phyloP scores from a whole-genome alignment of 2,113 vertebrate genomes.

The Telmatochromis brichardi region DNA sequence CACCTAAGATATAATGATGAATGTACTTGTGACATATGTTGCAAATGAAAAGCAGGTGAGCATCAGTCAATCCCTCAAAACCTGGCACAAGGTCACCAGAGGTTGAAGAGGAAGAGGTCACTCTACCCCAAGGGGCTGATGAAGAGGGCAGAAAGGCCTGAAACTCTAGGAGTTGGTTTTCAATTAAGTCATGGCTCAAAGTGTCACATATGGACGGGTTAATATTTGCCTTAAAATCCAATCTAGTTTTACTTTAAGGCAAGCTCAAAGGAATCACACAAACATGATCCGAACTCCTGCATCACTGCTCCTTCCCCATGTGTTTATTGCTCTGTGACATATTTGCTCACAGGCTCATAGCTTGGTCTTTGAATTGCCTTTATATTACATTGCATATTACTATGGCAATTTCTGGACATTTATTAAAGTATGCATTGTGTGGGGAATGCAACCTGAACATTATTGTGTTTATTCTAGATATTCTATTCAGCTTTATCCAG shows the following conservation, averaged over 20 bases:
- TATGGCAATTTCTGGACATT: not conserved
- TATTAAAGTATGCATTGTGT: not conserved
- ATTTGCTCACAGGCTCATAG: not conserved
- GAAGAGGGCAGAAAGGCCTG: slow-evolving; percentile 11
- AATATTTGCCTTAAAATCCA: not conserved
- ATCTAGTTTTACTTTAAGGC: slow-evolving; percentile 46
- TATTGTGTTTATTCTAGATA: not conserved
- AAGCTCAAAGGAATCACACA: slow-evolving; percentile 39
- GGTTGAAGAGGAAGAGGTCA: slow-evolving; percentile 56
- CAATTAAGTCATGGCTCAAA: slow-evolving; percentile 57
- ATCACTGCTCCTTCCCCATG: not conserved
- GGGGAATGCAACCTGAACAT: not conserved
- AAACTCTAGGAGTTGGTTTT: slow-evolving; percentile 64
- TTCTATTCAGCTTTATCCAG: not conserved
- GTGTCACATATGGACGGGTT: slow-evolving; percentile 39
- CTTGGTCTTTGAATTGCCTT: not conserved
- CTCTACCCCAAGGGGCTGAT: slow-evolving; percentile 30
- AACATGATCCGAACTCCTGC: not conserved
- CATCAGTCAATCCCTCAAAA: slow-evolving; percentile 28
- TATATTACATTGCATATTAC: not conserved
- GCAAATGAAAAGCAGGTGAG: slow-evolving; percentile 62
- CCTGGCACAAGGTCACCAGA: slow-evolving; percentile 38
- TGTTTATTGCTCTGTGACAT: not conserved
- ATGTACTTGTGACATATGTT: not conserved
- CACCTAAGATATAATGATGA: not conserved